These are phyloP conservation scores for Lontra canadensis DNA, from an alignment of 2,113 vertebrate species.

Conservation along the genomic window DNA sequence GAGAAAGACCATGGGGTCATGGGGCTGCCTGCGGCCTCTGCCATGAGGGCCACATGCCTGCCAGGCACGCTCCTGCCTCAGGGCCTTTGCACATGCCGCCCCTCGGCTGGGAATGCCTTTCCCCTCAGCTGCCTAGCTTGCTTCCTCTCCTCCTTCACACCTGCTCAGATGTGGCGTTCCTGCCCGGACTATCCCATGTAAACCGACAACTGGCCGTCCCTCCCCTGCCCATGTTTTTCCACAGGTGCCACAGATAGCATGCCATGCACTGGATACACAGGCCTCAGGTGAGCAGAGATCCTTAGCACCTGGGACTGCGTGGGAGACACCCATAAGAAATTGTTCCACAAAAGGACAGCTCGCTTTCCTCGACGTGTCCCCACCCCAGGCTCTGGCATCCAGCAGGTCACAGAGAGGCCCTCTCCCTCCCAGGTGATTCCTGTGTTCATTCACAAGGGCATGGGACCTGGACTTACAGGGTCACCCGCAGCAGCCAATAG, in stretches of 20 bases:
- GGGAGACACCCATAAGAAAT: background rate
- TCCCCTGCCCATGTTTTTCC: background rate
- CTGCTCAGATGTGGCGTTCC: background rate
- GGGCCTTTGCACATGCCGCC: background rate
- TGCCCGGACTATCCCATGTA: background rate
- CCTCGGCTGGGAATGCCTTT: background rate
- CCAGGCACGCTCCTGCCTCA: background rate
- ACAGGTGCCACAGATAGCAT: background rate
- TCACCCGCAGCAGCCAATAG: background rate
- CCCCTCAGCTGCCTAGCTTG: rapidly evolving
- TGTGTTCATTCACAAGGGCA: background rate
- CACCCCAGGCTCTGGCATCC: background rate
- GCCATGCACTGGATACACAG: background rate
- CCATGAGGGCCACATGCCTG: rapidly evolving
- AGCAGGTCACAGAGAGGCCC: background rate
- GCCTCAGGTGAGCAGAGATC: too few species aligned
- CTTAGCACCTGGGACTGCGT: rapidly evolving
- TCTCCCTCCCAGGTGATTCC: too few species aligned
- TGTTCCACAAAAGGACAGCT: slow-evolving; percentile 36
- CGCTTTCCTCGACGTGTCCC: background rate
- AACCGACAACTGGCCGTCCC: background rate
- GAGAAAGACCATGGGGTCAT: rapidly evolving
- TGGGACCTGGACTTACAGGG: rapidly evolving
- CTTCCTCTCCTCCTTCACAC: background rate
- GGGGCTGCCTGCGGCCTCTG: background rate